Conservation (phyloP, 2,888 invertebrate species). For the Macaria notata region DNA sequence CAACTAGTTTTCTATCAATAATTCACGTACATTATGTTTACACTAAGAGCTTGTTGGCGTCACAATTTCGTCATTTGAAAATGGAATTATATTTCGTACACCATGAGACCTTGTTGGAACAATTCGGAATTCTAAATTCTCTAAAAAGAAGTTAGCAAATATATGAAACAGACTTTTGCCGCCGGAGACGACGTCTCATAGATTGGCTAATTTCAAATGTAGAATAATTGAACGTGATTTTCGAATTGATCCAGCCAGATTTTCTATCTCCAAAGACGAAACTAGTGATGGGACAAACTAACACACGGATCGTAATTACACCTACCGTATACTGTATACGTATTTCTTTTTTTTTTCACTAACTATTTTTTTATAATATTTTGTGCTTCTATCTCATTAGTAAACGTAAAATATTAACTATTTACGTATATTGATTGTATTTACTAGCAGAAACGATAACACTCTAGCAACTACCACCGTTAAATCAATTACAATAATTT, state of each 20-base stretch:
- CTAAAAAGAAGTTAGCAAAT: too few species aligned
- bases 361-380: slow-evolving; percentile 59
- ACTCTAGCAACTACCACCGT: slow-evolving; percentile 75
- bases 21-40: slow-evolving; percentile 27
- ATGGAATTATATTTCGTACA: neutral
- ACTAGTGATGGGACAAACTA: slow-evolving; percentile 41
- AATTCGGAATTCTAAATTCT: neutral
- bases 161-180: too few species aligned
- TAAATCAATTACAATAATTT: slow-evolving; percentile 80
- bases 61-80: slow-evolving; percentile 22
- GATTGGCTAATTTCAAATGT: too few species aligned
- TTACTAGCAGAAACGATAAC: slow-evolving; percentile 75
- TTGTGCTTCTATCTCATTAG: slow-evolving; percentile 58
- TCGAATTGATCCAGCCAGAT: too few species aligned
- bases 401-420: slow-evolving; percentile 61
- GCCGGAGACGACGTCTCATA: too few species aligned
- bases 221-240: too few species aligned
- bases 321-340: slow-evolving; percentile 80
- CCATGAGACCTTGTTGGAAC: neutral
- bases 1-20: slow-evolving; percentile 63
- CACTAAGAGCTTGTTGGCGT: slow-evolving; percentile 20
- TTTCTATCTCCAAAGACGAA: neutral
- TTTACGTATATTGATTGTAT: slow-evolving; percentile 68
- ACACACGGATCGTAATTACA: slow-evolving; percentile 60
- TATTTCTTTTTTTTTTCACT: slow-evolving; percentile 66